Base-by-base conservation (phyloP, 2,113 vertebrate genomes). In the Rhombomys opimus region DNA sequence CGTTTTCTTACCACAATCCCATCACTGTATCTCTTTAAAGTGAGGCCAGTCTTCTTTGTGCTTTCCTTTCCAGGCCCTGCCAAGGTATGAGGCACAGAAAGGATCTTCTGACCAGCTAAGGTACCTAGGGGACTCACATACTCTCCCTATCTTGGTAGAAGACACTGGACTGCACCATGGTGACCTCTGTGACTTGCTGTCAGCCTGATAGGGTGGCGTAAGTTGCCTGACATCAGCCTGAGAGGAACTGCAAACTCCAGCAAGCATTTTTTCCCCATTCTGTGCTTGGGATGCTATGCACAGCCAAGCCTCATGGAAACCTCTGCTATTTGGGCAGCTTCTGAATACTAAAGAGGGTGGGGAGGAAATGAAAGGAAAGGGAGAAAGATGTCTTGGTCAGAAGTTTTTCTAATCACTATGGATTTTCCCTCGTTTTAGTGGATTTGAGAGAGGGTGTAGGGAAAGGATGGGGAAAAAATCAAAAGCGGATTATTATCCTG, bases 211-310 rank as follows among this genome's bases (percentile, higher is more conserved):
- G 15, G 57, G 93, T 95, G 80, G 95, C n/a, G 52, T 87, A 98
- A 96, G 95, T 96, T 97, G 92, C 96, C 97, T 59, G 94, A 95
- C 95, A 97, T 91, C 61, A 91, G 95, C 94, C 97, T 91, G 94
- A 89, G 96, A 92, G 95, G 97, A 97, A 87, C 93, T 14, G 95
- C 95, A 93, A 95, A 93, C 87, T 95, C 96, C 94, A 91, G 96
- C 85, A 95, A 97, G 97, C 95, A 95, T 97, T 96, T 91, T 92
- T 94, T 93, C 27, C 89, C 94, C 89, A 82, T 72, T 67, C 95
- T 30, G 88, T 94, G 97, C 93, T 97, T 98, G 97, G 96, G 96
- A 98, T 98, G 98, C 98, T 91, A 82, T 1, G 97, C 98, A 98
- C 98, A 98, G 98, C 95, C 85, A 5, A 75, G 96, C 94, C 95